Base-by-base conservation (phyloP, 2,113 vertebrate genomes). In the Actenoides hombroni region DNA sequence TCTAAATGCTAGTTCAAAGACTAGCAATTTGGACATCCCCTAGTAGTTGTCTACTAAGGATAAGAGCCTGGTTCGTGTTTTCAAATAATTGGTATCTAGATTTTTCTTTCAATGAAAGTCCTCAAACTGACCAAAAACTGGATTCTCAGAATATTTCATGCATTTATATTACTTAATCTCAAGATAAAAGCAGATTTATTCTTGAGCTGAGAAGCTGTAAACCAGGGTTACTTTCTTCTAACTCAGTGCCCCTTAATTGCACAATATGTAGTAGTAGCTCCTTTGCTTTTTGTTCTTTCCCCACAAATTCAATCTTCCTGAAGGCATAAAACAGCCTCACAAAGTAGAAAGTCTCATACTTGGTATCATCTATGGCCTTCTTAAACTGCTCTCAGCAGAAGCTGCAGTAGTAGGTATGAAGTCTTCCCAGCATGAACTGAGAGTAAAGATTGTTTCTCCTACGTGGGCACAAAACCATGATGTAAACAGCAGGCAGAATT, bases 161-260 rank as follows among this genome's bases (percentile, higher is more conserved):
- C 6, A 33, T 20, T 86, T 83, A 4, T 28, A 60, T 65, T 35
- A 44, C 9, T 63, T 65, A 69, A 59, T 67, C 7, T 63, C 21
- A 54, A 37, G 44, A 44, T 44, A 80, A 83, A 86, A 68, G 0
- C 11, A 64, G 35, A 48, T 0, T 16, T 51, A 7, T 57, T 86
- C 9, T 81, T 53, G 40, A 88, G 29, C 83, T 93, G 48, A 90
- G 91, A 76, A 83, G 6, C 25, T 11, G 16, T n/a, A 92, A 91
- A 23, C 0, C 2, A 21, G 28, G 3, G 6, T 48, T 79, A 7
- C 13, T 73, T 83, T 69, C n/a, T 57, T 26, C 12, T 46, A 33
- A 5, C 12, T 40, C 16, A 46, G 8, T 28, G 21, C 8, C 28
- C 8, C n/a, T 49, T 49, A 59, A 54, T 86, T 83, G 12, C 1